A percentile compares a stretch with the other conserved stretches of the same genome.
These are phyloP conservation scores for Sebastes matsubarae DNA, from an alignment of 2,797 vertebrate species.

Conservation along the genomic window DNA sequence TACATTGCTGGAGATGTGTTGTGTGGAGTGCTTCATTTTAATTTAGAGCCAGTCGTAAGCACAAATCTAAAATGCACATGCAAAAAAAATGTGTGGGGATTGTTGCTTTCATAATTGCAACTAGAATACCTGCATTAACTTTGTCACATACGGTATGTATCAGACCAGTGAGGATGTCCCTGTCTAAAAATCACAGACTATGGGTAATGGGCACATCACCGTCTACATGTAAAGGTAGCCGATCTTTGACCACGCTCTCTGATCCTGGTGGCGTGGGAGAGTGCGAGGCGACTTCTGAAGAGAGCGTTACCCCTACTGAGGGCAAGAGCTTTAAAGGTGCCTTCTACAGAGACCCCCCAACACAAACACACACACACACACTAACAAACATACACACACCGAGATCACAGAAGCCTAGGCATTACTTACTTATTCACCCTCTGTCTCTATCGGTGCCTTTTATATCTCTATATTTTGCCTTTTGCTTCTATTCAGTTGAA, in stretches of 20 bases:
- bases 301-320: conserved; percentile 26
- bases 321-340: conserved; percentile 32
- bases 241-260: conserved; percentile 30
- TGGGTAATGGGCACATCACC: conserved; percentile 6
- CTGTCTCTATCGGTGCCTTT: neutral
- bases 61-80: neutral
- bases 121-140: neutral
- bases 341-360: conserved; percentile 2
- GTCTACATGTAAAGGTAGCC: conserved; percentile 18
- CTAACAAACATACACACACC: neutral
- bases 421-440: neutral
- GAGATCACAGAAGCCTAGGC: conserved; percentile 25
- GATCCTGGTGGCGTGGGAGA: conserved; percentile 40
- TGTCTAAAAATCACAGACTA: neutral
- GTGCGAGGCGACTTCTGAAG: conserved; percentile 28
- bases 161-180: neutral
- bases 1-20: neutral
- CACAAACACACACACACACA: neutral
- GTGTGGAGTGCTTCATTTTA: neutral
- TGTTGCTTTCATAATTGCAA: neutral
- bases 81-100: neutral
- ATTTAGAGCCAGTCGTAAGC: neutral
- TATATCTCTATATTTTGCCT: neutral
- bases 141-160: neutral
- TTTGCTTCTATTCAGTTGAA: neutral